phyloP scores from a whole-genome alignment of 2,113 vertebrate species.

The Haplochromis burtoni region DNA sequence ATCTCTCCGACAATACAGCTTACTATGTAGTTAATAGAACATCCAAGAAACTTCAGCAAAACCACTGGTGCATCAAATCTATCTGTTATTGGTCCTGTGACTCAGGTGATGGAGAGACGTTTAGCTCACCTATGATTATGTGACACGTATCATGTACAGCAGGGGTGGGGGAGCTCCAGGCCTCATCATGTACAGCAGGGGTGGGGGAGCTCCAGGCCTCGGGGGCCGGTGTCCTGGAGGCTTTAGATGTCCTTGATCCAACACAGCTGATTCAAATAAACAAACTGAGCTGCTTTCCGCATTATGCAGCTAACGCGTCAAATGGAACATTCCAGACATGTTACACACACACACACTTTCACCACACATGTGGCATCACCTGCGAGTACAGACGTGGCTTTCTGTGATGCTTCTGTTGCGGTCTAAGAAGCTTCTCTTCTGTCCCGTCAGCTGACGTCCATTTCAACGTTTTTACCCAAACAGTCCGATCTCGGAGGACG shows the following conservation, averaged over 20 bases:
- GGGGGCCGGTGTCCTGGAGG: neutral
- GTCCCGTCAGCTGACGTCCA: neutral
- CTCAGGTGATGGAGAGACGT: neutral
- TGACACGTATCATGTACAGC: neutral
- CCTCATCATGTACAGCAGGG: neutral
- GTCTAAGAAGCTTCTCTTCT: neutral
- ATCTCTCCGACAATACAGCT: neutral
- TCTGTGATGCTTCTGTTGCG: neutral
- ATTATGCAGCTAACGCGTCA: neutral
- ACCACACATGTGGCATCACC: neutral
- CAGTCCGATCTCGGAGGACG: rapidly evolving
- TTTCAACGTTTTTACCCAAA: neutral
- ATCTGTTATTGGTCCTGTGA: neutral
- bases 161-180: too few relatives aligned
- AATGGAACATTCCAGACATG: neutral
- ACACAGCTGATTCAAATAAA: neutral
- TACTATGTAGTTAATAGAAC: rapidly evolving
- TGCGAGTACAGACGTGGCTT: neutral
- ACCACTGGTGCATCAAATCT: neutral
- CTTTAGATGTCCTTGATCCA: neutral
- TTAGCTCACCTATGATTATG: neutral
- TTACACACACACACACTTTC: neutral
- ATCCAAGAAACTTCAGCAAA: neutral
- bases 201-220: neutral
- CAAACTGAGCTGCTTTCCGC: neutral